A percentile compares a stretch with the other conserved stretches of the same genome.
These are phyloP conservation scores for Lucilia cuprina DNA, from an alignment of 1,140 invertebrate species.

Conservation along the genomic window DNA sequence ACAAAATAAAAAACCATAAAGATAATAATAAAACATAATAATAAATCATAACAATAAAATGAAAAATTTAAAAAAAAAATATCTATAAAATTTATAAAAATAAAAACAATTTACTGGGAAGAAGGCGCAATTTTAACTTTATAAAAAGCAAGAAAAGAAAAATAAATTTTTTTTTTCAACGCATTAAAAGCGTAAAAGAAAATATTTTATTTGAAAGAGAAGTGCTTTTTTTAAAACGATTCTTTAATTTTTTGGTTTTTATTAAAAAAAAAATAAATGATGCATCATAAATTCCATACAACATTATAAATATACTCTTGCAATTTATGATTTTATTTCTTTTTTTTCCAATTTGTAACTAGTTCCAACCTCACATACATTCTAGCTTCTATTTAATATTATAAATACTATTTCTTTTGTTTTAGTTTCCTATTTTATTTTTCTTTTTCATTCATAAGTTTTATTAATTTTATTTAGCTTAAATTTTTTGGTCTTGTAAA, in stretches of 20 bases:
- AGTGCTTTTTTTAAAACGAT: conserved; percentile 4
- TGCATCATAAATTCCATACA: conserved; percentile 13
- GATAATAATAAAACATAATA: conserved; percentile 31
- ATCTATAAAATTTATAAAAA: neutral
- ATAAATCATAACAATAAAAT: conserved; percentile 28
- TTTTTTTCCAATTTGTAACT: conserved; percentile 1
- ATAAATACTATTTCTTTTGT: neutral
- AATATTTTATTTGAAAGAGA: neutral
- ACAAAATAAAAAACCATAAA: conserved; percentile 45
- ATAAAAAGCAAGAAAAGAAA: conserved; percentile 37
- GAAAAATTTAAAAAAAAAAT: neutral
- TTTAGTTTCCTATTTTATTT: neutral
- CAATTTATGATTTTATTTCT: too few relatives aligned
- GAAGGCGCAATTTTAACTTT: conserved; percentile 59
- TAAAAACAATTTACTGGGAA: conserved; percentile 43
- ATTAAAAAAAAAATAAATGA: neutral
- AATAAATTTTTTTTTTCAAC: conserved; percentile 16
- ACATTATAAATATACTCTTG: neutral
- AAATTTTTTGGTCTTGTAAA: conserved; percentile 27
- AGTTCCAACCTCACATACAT: neutral
- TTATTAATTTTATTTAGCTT: conserved; percentile 22
- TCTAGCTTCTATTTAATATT: too few relatives aligned
- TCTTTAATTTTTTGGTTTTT: conserved; percentile 10
- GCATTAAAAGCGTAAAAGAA: neutral
- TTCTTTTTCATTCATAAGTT: neutral